Evolutionary conservation across 2,888 invertebrate species (phyloP), one percentile per base, ranked within the genome.

Genomic region (Fragum fragum): DNA sequence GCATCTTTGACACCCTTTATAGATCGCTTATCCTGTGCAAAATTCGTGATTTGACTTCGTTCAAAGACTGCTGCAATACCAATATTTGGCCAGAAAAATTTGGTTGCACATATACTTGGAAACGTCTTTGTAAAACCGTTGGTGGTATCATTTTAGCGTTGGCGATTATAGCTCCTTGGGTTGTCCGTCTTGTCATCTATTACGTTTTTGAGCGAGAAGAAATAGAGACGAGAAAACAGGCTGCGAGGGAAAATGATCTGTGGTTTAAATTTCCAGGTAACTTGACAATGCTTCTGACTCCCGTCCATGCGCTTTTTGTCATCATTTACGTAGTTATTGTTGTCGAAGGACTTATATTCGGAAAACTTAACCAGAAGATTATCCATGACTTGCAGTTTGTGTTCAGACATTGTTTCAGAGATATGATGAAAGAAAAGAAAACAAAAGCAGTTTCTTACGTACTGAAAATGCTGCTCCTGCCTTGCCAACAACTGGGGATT

Each of bases 231-330:
- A 81, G 90, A 26, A 86, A 87, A 63, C 52, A 76, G 1, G 80
- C 85, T 11, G 86, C 88, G 63, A 3, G 28, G 77, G 73, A 75
- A 6, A 73, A 75, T 28, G 53, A 73, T 5, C 53, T 83, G n/a
- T n/a, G 53, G 7, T 76, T 84, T 28, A 66, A 86, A 32, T 93
- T 90, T 77, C 88, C 88, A 5, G 90, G 91, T 47, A 92, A 85
- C 70, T 70, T 93, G 14, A 86, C 92, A 0, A 78, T 89, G n/a
- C 91, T 89, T 72, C 81, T 94, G 0, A 89, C 91, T 0, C 94
- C 94, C 0, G 61, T 91, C 3, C 93, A 93, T 73, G 83, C 86
- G 0, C 3, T 92, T 2, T 93, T 93, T 75, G 59, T 93, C 1
- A 28, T 86, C 5, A 91, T 92, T 21, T 93, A 93, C 80, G 23